phyloP scores from a whole-genome alignment of 30 jellyfish, hydroid and myxozoan species.

The Turritopsis rubra region DNA sequence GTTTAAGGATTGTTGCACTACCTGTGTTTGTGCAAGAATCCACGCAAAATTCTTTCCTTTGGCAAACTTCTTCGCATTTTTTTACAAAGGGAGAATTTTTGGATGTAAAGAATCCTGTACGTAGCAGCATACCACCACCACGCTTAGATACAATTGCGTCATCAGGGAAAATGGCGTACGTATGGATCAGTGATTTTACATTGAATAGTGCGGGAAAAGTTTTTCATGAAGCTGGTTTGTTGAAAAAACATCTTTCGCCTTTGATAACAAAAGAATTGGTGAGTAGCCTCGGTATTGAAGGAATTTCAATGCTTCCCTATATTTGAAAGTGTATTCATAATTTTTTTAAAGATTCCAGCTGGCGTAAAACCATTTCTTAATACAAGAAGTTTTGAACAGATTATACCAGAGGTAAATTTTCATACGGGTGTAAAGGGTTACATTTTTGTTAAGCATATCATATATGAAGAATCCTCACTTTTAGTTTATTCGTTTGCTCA shows the following conservation, averaged over 20 bases:
- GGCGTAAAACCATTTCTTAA: constrained; percentile 29
- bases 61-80: not conserved
- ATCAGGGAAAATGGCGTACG: constrained; percentile 5
- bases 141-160: not conserved
- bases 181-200: constrained; percentile 21
- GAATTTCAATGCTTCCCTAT: too few species aligned
- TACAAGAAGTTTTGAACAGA: constrained; percentile 37
- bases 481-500: too few species aligned
- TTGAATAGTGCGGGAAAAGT: constrained; percentile 18
- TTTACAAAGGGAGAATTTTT: constrained; percentile 15
- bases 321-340: too few species aligned
- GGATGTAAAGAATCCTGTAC: constrained; percentile 12
- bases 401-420: constrained; percentile 49
- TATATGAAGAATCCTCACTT: too few species aligned
- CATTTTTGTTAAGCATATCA: too few species aligned
- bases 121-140: not conserved
- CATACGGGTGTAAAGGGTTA: too few species aligned
- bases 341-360: constrained; percentile 35
- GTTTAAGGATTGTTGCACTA: not conserved
- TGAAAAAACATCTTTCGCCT: constrained; percentile 11
- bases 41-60: not conserved
- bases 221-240: constrained; percentile 15
- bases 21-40: not conserved
- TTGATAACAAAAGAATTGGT: constrained; percentile 2
- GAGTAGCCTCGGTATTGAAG: not conserved